phyloP scores from a whole-genome alignment of 2,888 invertebrate genomes.

The Tupiocoris notatus region DNA sequence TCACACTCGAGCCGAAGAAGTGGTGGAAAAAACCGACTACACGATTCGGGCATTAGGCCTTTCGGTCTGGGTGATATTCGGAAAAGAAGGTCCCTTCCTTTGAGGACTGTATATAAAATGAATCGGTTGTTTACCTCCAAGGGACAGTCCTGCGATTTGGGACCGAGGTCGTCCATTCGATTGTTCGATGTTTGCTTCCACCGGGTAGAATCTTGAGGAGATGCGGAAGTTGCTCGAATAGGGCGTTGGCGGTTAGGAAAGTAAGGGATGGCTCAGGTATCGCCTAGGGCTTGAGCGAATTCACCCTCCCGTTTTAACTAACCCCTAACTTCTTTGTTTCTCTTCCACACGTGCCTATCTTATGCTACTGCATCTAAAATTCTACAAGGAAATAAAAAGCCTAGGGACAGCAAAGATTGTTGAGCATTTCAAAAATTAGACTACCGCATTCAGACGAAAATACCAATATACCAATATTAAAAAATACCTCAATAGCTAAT shows the following conservation, averaged over 20 bases:
- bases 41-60: slow-evolving; percentile 13
- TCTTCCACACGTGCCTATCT: too few species aligned
- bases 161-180: not conserved
- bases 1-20: not conserved
- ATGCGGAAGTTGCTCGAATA: not conserved
- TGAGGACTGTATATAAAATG: slow-evolving; percentile 28
- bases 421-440: too few species aligned
- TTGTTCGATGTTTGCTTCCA: not conserved
- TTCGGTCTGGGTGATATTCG: not conserved
- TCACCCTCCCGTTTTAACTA: not conserved
- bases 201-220: not conserved
- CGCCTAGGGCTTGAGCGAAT: not conserved
- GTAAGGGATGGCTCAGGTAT: not conserved
- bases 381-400: too few species aligned
- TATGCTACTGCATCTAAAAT: too few species aligned
- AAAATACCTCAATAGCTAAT: too few species aligned
- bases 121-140: slow-evolving; percentile 29
- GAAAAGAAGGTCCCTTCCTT: not conserved
- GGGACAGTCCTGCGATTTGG: slow-evolving; percentile 12
- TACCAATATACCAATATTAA: too few species aligned
- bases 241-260: not conserved
- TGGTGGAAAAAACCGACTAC: not conserved
- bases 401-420: too few species aligned
- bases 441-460: too few species aligned
- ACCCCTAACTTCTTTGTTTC: not conserved